phyloP scores from a whole-genome alignment of 2,113 vertebrate genomes.

The Burhinus bistriatus region DNA sequence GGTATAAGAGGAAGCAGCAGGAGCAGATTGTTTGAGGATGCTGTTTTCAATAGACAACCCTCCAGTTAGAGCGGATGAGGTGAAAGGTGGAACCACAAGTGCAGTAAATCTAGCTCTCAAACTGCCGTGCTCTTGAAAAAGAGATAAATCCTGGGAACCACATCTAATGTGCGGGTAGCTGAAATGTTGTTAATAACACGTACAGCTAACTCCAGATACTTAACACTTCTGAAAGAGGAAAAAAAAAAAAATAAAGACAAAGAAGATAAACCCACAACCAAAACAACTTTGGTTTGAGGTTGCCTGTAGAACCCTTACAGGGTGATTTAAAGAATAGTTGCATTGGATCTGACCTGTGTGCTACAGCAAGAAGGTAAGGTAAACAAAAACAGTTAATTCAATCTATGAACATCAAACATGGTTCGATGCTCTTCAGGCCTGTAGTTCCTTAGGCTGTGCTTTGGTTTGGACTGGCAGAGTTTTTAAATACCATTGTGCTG shows the following conservation, averaged over 20 bases:
- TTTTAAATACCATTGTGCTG: background rate
- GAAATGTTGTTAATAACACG: background rate
- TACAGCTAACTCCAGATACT: background rate
- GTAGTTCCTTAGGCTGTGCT: background rate
- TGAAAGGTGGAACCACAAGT: background rate
- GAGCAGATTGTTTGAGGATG: background rate
- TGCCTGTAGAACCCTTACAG: background rate
- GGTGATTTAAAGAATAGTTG: background rate
- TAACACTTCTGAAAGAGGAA: background rate
- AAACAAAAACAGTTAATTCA: background rate
- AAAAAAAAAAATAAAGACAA: background rate
- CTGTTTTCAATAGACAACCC: background rate
- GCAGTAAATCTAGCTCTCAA: background rate
- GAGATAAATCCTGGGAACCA: background rate
- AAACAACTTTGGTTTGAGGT: background rate
- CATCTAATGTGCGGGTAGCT: background rate
- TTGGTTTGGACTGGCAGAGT: background rate
- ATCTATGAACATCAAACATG: background rate
- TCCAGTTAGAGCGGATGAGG: rapidly evolving
- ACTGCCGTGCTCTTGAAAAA: background rate
- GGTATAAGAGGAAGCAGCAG: background rate
- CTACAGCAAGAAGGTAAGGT: background rate
- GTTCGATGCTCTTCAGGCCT: background rate
- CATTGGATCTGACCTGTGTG: background rate
- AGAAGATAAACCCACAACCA: background rate